A percentile compares a stretch with the other conserved stretches of the same genome.
phyloP scores from a whole-genome alignment of 2,113 vertebrate genomes.

The Narcine bancroftii region DNA sequence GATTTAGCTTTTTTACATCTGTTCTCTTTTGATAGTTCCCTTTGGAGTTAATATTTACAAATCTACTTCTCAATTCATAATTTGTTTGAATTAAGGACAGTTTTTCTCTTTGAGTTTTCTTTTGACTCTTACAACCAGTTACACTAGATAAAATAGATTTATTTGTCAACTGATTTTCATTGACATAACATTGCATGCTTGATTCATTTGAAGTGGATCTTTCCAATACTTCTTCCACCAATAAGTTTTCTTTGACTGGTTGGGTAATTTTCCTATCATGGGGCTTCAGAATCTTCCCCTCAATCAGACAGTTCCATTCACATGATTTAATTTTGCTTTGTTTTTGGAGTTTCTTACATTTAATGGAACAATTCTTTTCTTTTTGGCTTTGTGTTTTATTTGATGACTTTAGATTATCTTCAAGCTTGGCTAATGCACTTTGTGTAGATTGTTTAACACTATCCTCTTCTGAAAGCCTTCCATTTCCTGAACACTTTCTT shows the following conservation, averaged over 20 bases:
- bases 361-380: neutral
- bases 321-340: neutral
- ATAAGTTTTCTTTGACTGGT: neutral
- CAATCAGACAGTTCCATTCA: neutral
- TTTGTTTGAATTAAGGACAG: too few species aligned
- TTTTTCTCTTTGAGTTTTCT: neutral
- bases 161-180: neutral
- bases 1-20: neutral
- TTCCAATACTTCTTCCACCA: neutral
- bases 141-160: neutral
- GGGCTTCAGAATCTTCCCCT: neutral
- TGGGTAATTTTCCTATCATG: neutral
- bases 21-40: neutral
- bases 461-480: neutral
- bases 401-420: neutral
- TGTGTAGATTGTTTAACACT: neutral
- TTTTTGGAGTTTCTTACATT: neutral
- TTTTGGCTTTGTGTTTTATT: neutral
- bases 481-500: neutral
- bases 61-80: neutral
- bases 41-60: neutral
- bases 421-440: neutral
- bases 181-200: neutral
- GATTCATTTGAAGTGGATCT: slow-evolving; percentile 11
- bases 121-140: neutral